Evolutionary conservation across 2,113 vertebrate species (phyloP).

Genomic region (Neodon shergylaensis): DNA sequence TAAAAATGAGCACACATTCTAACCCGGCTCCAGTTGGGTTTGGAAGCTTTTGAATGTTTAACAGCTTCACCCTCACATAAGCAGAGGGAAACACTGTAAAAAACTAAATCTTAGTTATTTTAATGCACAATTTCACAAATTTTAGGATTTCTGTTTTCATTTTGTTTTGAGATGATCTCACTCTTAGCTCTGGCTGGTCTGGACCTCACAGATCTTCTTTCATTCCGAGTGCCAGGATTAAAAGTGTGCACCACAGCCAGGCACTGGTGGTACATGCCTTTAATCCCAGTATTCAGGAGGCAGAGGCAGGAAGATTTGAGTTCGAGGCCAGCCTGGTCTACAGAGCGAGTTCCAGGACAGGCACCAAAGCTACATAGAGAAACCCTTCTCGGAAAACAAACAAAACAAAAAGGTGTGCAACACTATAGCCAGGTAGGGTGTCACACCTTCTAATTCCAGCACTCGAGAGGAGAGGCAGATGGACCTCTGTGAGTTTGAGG

Average conservation of each 20-base stretch:
- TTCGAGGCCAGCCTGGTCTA: too few species aligned
- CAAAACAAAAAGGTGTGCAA: not conserved
- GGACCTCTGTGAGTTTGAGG: not conserved
- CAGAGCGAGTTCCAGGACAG: too few species aligned
- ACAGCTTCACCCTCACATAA: not conserved
- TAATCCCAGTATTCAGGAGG: too few species aligned
- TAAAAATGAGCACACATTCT: not conserved
- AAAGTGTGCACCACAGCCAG: not conserved
- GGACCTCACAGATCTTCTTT: not conserved
- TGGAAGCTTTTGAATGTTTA: not conserved
- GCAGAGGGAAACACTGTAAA: slow-evolving; percentile 6
- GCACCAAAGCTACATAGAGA: too few species aligned
- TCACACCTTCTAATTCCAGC: not conserved
- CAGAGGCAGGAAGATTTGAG: too few species aligned
- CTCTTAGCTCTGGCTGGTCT: not conserved
- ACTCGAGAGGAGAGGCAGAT: not conserved
- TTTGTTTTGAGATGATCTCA: not conserved
- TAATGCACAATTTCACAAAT: not conserved
- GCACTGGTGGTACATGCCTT: too few species aligned
- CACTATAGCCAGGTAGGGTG: not conserved
- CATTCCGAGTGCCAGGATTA: not conserved
- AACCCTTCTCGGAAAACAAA: too few species aligned
- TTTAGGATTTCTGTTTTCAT: not conserved
- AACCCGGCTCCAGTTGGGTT: not conserved
- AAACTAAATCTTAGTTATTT: too few species aligned